Percentiles rank a stretch among this genome's conserved stretches.
Evolutionary conservation across 1,140 invertebrate genomes (phyloP).

Genomic region (Papilio machaon): DNA sequence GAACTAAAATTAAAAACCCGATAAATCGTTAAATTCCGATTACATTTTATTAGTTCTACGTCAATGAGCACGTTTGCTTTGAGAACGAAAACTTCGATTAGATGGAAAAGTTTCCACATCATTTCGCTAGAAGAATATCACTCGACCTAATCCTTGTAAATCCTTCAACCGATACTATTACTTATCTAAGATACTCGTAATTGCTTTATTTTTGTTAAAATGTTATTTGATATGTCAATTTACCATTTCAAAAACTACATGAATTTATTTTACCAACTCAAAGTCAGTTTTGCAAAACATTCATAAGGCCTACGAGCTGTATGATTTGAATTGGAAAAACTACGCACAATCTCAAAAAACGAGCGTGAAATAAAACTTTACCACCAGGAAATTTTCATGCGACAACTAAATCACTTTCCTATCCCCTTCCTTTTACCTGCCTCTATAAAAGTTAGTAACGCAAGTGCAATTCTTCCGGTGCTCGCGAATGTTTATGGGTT

Average conservation of each 20-base stretch:
- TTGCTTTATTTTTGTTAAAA: neutral
- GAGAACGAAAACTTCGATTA: conserved; percentile 14
- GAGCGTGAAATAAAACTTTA: neutral
- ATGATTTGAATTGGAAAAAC: neutral
- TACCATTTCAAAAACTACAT: no score
- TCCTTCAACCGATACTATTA: neutral
- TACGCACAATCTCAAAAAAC: no score
- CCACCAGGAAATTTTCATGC: neutral
- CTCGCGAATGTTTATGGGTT: neutral
- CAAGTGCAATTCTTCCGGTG: neutral
- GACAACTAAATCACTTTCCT: neutral
- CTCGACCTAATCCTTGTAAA: neutral
- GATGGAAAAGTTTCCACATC: conserved; percentile 2
- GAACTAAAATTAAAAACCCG: neutral
- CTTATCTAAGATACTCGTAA: neutral
- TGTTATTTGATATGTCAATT: neutral
- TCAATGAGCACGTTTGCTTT: conserved; percentile 4
- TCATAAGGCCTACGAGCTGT: neutral
- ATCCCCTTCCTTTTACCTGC: neutral
- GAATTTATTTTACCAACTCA: no score
- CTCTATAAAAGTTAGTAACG: neutral
- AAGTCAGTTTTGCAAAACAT: no score
- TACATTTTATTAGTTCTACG: neutral
- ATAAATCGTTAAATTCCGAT: neutral
- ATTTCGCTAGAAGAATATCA: neutral